phyloP scores from a whole-genome alignment of 2,888 invertebrate species.

The Frankliniella fusca region DNA sequence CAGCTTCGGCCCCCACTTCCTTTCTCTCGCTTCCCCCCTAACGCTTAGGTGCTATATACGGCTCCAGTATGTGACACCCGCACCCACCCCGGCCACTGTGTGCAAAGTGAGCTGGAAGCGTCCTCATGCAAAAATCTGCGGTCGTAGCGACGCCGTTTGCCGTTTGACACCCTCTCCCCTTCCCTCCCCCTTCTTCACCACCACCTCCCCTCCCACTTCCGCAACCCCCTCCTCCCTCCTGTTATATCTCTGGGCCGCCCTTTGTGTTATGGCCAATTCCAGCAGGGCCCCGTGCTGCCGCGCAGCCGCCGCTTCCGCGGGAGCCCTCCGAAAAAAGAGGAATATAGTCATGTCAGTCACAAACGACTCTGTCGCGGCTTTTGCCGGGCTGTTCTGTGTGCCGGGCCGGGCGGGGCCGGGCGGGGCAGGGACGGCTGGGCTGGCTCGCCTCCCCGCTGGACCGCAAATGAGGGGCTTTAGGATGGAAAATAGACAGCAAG shows the following conservation, averaged over 20 bases:
- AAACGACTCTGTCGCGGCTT: background rate
- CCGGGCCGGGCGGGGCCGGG: too few relatives aligned
- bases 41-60: background rate
- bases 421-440: too few relatives aligned
- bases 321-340: background rate
- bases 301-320: background rate
- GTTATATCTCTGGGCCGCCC: background rate
- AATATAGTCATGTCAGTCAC: slow-evolving; percentile 1
- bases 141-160: background rate
- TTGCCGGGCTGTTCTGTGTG: too few relatives aligned
- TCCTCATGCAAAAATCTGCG: slow-evolving; percentile 5
- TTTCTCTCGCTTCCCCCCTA: background rate
- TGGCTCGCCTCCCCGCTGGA: background rate
- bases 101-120: too few relatives aligned
- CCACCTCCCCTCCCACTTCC: background rate
- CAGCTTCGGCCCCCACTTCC: background rate
- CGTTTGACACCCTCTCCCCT: too few relatives aligned
- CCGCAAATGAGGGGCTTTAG: slow-evolving; percentile 1
- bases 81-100: too few relatives aligned
- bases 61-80: too few relatives aligned
- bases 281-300: background rate
- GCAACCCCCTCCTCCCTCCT: background rate
- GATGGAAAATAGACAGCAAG: slow-evolving; percentile 8
- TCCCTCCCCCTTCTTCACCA: background rate
- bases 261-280: slow-evolving; percentile 6